Base-by-base conservation (phyloP, 2,888 invertebrate genomes). In the Parnassius apollo region DNA sequence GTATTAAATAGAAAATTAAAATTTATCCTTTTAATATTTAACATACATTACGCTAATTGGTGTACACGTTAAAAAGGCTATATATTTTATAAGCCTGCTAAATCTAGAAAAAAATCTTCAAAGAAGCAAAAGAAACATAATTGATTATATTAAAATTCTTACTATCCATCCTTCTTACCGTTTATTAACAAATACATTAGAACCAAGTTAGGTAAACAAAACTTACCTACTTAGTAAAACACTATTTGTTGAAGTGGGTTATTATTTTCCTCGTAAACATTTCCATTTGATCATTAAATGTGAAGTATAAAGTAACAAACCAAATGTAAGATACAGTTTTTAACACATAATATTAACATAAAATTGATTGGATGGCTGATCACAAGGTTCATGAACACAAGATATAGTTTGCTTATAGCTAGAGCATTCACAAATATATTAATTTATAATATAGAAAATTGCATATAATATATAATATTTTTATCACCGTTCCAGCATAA, bases 341-440 rank as follows among this genome's bases (percentile, higher is more conserved):
- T 42, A 46, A 62, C 42, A 61, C 57, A 52, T 57, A 61, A 52
- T n/a, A 56, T 57, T 62, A 57, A 9, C 44, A 58, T 35, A 18
- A 46, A 35, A 57, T n/a, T 48, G 44, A 46, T 55, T 51, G 57
- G 35, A 25, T 64, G 18, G 66, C 75, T 75, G 73, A 80, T 81
- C 78, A 80, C 81, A 77, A 73, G 71, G 72, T 79, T 70, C 62
- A 75, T 83, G 83, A 85, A 85, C 83, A 85, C 84, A 82, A 83
- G 81, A 79, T 75, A 83, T 75, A 75, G 76, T 79, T 76, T 71
- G 74, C 83, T 83, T 83, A 85, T 65, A 62, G 62, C 62, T 62
- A 62, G 58, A 54, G 62, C 51, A 57, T 57, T 57, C 56, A 61
- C 48, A 62, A 57, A 62, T 48, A 54, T 62, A 61, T 52, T 57